phyloP scores from a whole-genome alignment of 2,888 invertebrate genomes.

The Mechanitis mazaeus region DNA sequence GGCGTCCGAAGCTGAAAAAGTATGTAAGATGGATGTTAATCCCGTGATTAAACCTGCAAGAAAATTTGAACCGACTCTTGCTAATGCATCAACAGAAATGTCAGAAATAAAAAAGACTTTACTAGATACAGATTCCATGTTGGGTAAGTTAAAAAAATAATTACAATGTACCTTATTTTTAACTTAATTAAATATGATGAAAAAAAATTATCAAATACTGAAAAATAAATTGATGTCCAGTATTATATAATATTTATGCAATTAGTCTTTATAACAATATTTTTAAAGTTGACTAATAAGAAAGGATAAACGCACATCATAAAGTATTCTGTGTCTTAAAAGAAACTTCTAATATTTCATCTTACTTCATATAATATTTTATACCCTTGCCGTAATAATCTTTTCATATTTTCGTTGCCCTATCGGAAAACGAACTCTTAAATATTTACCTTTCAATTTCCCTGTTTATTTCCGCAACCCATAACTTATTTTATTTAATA shows the following conservation, averaged over 20 bases:
- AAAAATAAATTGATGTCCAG: too few species aligned
- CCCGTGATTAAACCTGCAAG: constrained; percentile 89
- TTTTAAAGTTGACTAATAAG: too few species aligned
- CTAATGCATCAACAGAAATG: constrained; percentile 84
- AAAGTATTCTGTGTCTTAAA: constrained; percentile 5
- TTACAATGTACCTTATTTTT: not conserved
- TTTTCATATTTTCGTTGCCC: constrained; percentile 22
- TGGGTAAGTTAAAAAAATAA: constrained; percentile 76
- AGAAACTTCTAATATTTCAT: constrained; percentile 12
- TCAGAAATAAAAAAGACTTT: constrained; percentile 87
- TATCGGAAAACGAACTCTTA: constrained; percentile 24
- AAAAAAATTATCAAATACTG: too few species aligned
- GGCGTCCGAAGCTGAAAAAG: constrained; percentile 86
- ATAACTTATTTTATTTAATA: constrained; percentile 20
- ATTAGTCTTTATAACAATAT: too few species aligned
- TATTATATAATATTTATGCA: too few species aligned
- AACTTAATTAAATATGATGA: too few species aligned
- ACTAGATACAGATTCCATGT: constrained; percentile 83
- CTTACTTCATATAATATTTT: constrained; percentile 20
- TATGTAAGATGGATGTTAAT: constrained; percentile 86
- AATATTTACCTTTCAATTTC: constrained; percentile 27
- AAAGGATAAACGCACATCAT: not conserved
- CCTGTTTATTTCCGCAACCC: constrained; percentile 16
- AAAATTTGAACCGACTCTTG: constrained; percentile 81
- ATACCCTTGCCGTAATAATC: constrained; percentile 22